phyloP scores from a whole-genome alignment of 2,888 invertebrate species.

The Lithophane ornitopus region DNA sequence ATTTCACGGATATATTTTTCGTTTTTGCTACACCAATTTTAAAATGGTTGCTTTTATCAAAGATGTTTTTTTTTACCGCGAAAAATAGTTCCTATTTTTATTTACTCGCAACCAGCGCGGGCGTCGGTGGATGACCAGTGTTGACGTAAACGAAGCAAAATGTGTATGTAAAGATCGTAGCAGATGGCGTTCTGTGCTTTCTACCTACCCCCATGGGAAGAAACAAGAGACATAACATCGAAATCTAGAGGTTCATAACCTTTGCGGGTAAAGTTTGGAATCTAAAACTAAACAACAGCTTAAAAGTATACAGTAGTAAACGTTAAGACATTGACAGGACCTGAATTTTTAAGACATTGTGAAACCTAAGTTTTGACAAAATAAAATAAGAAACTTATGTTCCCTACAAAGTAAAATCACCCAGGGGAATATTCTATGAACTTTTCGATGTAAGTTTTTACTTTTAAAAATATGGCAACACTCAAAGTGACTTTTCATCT shows the following conservation, averaged over 20 bases:
- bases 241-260: not conserved
- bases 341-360: constrained; percentile 9
- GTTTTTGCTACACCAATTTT: not conserved
- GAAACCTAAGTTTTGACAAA: constrained; percentile 16
- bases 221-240: no score
- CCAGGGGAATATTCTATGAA: not conserved
- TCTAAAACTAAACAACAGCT: constrained; percentile 1
- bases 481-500: constrained; percentile 43
- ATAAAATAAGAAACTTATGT: constrained; percentile 12
- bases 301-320: not conserved
- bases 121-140: not conserved
- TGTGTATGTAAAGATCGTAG: not conserved
- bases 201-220: not conserved
- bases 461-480: constrained; percentile 19
- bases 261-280: not conserved
- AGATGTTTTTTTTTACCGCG: not conserved
- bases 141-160: not conserved
- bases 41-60: not conserved
- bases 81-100: not conserved
- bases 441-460: not conserved
- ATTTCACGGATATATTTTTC: not conserved
- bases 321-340: constrained; percentile 15
- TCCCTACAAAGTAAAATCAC: constrained; percentile 3
- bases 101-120: not conserved
- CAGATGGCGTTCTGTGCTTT: not conserved